These are phyloP conservation scores for Sus scrofa DNA, from an alignment of 2,113 vertebrate genomes.

Conservation along the genomic window T2T-Sscrofa CM000812.6:35912501-35913000, in stretches of 20 bases:
- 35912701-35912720: conserved; percentile 86
- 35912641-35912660: conserved; percentile 71
- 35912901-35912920: conserved; percentile 92
- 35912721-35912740: conserved; percentile 86
- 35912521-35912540: conserved; percentile 84
- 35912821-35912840: conserved; percentile 84
- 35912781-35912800: conserved; percentile 79
- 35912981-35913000: conserved; percentile 88
- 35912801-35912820: conserved; percentile 83
- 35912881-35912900: conserved; percentile 77
- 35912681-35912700: conserved; percentile 88
- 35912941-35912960: conserved; percentile 95
- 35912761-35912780: conserved; percentile 85
- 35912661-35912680: conserved; percentile 86
- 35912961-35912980: conserved; percentile 83
- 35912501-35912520: conserved; percentile 84
- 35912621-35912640: conserved; percentile 87
- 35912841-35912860: conserved; percentile 86
- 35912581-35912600: conserved; percentile 86
- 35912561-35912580: conserved; percentile 90
- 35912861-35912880: conserved; percentile 85
- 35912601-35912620: conserved; percentile 86
- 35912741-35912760: conserved; percentile 87
- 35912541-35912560: conserved; percentile 86
- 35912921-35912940: conserved; percentile 97